Evolutionary conservation across 2,797 vertebrate species (phyloP).

Genomic region (Chaetodon trifasciatus): DNA sequence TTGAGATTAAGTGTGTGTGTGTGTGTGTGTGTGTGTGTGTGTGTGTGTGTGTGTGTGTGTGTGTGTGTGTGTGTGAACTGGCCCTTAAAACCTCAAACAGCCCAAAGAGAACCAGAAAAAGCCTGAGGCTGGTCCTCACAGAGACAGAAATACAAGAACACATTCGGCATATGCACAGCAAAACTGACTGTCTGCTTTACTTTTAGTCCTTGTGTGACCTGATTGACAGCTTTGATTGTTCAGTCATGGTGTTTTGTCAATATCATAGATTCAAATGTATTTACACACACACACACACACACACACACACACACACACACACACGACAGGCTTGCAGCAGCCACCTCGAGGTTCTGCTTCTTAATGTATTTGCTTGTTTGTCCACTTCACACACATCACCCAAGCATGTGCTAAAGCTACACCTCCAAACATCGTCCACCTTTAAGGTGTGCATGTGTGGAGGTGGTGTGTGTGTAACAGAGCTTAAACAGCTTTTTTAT

Average conservation of each 20-base stretch:
- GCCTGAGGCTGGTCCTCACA: neutral
- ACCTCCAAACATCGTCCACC: neutral
- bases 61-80: too few relatives aligned
- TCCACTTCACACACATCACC: neutral
- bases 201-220: neutral
- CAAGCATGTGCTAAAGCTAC: neutral
- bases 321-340: neutral
- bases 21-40: too few relatives aligned
- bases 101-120: neutral
- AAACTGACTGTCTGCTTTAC: neutral
- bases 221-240: neutral
- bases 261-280: neutral
- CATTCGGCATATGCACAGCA: neutral
- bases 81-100: neutral
- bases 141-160: neutral
- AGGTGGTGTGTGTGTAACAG: neutral
- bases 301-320: neutral
- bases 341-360: neutral
- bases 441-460: conserved; percentile 4
- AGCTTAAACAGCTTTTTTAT: conserved; percentile 8
- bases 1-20: neutral
- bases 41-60: too few relatives aligned
- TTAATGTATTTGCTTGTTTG: neutral
- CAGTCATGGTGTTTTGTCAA: neutral
- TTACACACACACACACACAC: neutral